Percentiles rank a stretch among this genome's conserved stretches.
Evolutionary conservation across 2,888 invertebrate species (phyloP).

Genomic region (Molanna angustata): DNA sequence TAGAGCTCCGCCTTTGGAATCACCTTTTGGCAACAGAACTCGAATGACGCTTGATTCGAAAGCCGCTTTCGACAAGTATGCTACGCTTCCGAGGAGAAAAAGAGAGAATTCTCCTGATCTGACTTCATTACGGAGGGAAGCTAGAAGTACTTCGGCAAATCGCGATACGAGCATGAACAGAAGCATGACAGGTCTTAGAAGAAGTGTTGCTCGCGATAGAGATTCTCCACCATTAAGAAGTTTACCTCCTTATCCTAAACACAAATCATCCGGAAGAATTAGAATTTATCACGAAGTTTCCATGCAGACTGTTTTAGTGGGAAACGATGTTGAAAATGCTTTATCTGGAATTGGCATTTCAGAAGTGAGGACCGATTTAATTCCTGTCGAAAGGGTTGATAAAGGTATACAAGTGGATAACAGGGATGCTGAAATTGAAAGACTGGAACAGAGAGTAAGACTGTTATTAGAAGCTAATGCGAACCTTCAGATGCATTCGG

Average conservation of each 20-base stretch:
- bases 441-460: constrained; percentile 58
- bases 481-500: constrained; percentile 54
- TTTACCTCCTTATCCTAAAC: constrained; percentile 51
- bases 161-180: constrained; percentile 46
- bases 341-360: constrained; percentile 57
- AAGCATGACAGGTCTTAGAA: constrained; percentile 35
- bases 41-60: constrained; percentile 39
- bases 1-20: constrained; percentile 35
- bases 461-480: constrained; percentile 60
- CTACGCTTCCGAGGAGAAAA: constrained; percentile 72
- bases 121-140: constrained; percentile 11
- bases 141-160: constrained; percentile 37
- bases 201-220: constrained; percentile 34
- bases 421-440: constrained; percentile 62
- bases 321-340: constrained; percentile 69
- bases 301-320: constrained; percentile 73
- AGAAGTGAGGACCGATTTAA: constrained; percentile 43
- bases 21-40: constrained; percentile 41
- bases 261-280: constrained; percentile 49
- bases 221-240: constrained; percentile 42
- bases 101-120: constrained; percentile 63
- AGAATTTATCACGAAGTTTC: constrained; percentile 79
- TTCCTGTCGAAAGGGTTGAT: constrained; percentile 48
- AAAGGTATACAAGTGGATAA: constrained; percentile 64
- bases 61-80: constrained; percentile 68